Evolutionary conservation across 2,888 invertebrate genomes (phyloP), one percentile per base, ranked within the genome.

Genomic region (Cremastinae sp.): DNA sequence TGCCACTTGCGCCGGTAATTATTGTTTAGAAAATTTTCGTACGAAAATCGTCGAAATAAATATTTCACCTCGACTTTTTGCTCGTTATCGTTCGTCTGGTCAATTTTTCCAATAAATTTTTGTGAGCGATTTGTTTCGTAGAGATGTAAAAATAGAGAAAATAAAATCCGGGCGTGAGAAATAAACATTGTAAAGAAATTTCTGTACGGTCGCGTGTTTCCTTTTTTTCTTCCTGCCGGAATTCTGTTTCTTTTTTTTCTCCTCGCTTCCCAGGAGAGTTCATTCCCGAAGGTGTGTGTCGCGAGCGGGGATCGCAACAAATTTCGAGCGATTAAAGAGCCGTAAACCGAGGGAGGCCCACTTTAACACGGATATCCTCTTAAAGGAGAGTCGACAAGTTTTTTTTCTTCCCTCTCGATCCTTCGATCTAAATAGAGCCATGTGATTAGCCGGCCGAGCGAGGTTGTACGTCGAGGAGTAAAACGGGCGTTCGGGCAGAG

Each of bases 331-430:
- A 88, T 89, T 88, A 88, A 88, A 86, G 84, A 81, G 84, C 84
- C 86, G 84, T 86, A 86, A 85, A 84, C 80, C 83, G 84, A 84
- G 81, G 78, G 81, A 82, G 84, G 82, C 79, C 84, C 83, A 28
- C 28, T 85, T 86, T 82, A 84, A 89, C 89, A 89, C 86, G 89
- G 85, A 88, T 89, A 89, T 87, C 89, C 89, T 89, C 87, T 89
- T 89, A 89, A 88, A 86, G 86, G 85, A 79, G 81, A 79, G 81
- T 83, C 83, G 79, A 79, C 79, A 80, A 79, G 74, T 78, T 69
- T 51, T 61, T 51, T 47, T 68, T 68, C 9, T 12, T 12, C 20
- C 2, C 47, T 38, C 38, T 38, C 38, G 0, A 41, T 51, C 22
- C 49, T 49, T 56, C 84, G 83, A 86, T 86, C 86, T 85, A 88